Conservation (phyloP, 2,888 invertebrate genomes). For the Charanyca ferruginea region DNA sequence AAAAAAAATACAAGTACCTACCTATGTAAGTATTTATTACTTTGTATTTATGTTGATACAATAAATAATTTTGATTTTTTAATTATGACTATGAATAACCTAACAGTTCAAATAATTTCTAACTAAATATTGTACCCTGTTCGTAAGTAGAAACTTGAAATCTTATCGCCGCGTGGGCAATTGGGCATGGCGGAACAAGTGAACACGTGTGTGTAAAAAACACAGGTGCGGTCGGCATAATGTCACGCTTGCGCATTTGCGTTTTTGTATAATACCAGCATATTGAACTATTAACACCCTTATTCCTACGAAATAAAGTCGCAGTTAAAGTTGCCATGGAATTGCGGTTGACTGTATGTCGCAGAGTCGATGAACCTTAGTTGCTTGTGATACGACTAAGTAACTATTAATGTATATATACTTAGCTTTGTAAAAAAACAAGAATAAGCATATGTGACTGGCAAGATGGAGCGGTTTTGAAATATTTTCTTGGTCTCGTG, state of each 20-base stretch:
- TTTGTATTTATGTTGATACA: too few species aligned
- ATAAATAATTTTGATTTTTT: too few species aligned
- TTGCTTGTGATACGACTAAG: conserved; percentile 32
- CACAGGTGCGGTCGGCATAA: conserved; percentile 35
- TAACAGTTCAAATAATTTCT: not conserved
- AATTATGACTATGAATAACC: too few species aligned
- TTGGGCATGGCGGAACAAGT: conserved; percentile 55
- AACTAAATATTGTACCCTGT: not conserved
- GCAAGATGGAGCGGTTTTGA: conserved; percentile 18
- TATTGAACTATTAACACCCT: conserved; percentile 2
- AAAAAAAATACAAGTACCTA: too few species aligned
- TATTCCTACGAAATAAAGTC: conserved; percentile 14
- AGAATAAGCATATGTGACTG: conserved; percentile 12
- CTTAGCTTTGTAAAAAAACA: conserved; percentile 39
- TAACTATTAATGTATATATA: conserved; percentile 9
- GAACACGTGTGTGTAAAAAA: conserved; percentile 64
- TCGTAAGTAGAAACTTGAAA: conserved; percentile 29
- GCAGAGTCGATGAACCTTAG: conserved; percentile 59
- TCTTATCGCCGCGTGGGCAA: conserved; percentile 55
- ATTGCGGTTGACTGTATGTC: conserved; percentile 28
- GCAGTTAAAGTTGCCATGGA: not conserved
- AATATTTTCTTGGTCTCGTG: conserved; percentile 10
- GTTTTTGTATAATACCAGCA: conserved; percentile 30
- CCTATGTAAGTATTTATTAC: too few species aligned
- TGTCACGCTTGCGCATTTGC: conserved; percentile 36